Evolutionary conservation across 2,888 invertebrate genomes (phyloP).

Genomic region (Dryadula phaetusa): DNA sequence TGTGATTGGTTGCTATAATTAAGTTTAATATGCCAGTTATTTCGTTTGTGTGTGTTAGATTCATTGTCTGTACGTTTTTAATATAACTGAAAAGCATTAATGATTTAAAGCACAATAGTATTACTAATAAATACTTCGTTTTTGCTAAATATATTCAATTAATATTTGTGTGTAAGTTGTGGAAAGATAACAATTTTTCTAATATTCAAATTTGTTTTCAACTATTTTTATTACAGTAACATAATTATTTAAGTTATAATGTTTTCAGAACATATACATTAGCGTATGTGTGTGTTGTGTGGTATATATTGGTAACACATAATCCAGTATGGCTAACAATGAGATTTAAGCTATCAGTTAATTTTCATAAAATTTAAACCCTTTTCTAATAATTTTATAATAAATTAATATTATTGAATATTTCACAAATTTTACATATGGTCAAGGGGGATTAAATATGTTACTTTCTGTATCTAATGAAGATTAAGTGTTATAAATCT

Average conservation of each 20-base stretch:
- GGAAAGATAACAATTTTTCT: background rate
- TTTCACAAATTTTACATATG: background rate
- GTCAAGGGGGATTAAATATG: background rate
- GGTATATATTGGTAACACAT: background rate
- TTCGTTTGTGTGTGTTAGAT: background rate
- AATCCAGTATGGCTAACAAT: background rate
- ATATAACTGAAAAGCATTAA: background rate
- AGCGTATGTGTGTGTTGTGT: background rate
- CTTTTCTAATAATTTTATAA: background rate
- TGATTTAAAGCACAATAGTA: conserved; percentile 10
- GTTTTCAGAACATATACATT: conserved; percentile 4
- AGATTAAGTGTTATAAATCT: background rate
- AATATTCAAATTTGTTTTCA: background rate
- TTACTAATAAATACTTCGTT: background rate
- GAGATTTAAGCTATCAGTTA: background rate
- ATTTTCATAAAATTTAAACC: background rate
- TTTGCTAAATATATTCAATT: background rate
- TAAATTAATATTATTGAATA: background rate
- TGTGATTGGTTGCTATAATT: conserved; percentile 6
- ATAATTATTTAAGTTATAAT: background rate
- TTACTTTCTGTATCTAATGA: too few species aligned
- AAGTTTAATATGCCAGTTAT: background rate
- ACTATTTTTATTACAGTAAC: background rate
- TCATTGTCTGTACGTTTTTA: background rate
- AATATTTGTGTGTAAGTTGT: background rate